Evolutionary conservation across 2,888 invertebrate species (phyloP).

Genomic region (Lacanobia wlatinum): DNA sequence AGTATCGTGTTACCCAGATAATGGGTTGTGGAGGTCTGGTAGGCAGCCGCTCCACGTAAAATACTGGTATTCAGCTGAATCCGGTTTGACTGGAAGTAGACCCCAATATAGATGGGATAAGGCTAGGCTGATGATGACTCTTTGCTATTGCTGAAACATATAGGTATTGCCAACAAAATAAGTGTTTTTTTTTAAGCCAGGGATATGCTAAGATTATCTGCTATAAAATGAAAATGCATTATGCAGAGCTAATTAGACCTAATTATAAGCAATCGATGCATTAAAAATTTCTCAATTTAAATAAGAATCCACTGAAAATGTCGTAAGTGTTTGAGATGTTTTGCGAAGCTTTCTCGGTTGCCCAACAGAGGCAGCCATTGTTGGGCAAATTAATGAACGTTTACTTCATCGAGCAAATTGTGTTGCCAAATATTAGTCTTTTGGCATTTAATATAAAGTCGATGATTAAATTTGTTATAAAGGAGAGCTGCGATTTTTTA

Average conservation of each 20-base stretch:
- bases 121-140: too few species aligned
- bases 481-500: background rate
- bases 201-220: background rate
- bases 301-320: slow-evolving; percentile 41
- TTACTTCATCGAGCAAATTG: slow-evolving; percentile 59
- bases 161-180: too few species aligned
- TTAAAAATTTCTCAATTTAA: slow-evolving; percentile 49
- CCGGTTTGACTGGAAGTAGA: too few species aligned
- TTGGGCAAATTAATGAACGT: slow-evolving; percentile 60
- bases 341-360: slow-evolving; percentile 57
- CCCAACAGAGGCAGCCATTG: slow-evolving; percentile 48
- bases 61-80: too few species aligned
- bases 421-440: slow-evolving; percentile 53
- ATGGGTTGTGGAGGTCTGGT: too few species aligned
- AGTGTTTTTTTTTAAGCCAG: too few species aligned
- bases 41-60: too few species aligned
- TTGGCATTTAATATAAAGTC: slow-evolving; percentile 43
- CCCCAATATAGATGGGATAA: too few species aligned
- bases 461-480: slow-evolving; percentile 38
- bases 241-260: slow-evolving; percentile 12
- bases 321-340: slow-evolving; percentile 50
- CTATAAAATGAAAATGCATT: background rate
- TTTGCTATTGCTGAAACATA: too few species aligned
- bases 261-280: slow-evolving; percentile 30
- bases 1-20: too few species aligned